These are phyloP conservation scores for Acrocephalus kingi DNA, from an alignment of 2,113 vertebrate genomes.

Conservation along the genomic window DNA sequence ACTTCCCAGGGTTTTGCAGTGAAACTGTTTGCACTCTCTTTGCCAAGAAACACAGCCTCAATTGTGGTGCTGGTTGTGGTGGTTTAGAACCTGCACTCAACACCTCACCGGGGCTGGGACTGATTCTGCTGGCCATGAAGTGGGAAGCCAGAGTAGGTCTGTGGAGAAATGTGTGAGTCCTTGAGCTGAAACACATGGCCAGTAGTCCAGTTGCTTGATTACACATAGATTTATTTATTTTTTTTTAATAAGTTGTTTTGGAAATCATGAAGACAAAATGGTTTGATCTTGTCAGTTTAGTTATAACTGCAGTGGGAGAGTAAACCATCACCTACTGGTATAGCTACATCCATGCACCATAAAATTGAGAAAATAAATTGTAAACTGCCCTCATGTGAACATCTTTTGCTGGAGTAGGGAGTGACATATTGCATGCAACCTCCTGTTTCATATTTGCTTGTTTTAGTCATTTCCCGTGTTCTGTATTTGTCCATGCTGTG, in stretches of 20 bases:
- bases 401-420: neutral
- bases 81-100: neutral
- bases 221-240: neutral
- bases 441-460: constrained; percentile 16
- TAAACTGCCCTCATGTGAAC: neutral
- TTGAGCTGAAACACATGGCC: neutral
- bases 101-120: neutral
- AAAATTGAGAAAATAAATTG: neutral
- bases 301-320: neutral
- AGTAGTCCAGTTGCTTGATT: neutral
- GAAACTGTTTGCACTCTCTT: neutral
- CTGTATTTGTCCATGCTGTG: neutral
- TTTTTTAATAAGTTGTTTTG: neutral
- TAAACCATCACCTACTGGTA: neutral
- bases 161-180: neutral
- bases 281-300: neutral
- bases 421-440: neutral
- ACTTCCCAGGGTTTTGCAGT: neutral
- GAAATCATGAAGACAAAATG: neutral
- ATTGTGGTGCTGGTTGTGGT: neutral
- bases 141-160: neutral
- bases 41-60: neutral
- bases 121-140: neutral
- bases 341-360: neutral
- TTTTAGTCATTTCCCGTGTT: neutral